phyloP scores from a whole-genome alignment of 2,797 vertebrate genomes.

The Coreius guichenoti region DNA sequence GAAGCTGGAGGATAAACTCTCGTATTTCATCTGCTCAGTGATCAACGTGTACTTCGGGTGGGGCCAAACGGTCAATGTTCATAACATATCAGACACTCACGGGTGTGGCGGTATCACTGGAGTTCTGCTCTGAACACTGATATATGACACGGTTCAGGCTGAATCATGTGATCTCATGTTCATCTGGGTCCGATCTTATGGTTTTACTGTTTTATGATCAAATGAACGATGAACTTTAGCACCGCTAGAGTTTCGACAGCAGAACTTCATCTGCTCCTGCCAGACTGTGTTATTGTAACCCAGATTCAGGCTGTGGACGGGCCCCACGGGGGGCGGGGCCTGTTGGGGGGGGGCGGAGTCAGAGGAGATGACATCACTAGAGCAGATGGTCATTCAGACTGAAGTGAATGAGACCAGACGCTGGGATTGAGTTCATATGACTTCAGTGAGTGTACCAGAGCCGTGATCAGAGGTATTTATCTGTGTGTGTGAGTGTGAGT shows the following conservation, averaged over 20 bases:
- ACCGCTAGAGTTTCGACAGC: background rate
- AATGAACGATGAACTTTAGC: slow-evolving; percentile 9
- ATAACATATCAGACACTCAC: background rate
- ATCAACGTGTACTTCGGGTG: too few species aligned
- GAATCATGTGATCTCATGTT: background rate
- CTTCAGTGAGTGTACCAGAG: background rate
- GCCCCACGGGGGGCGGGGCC: background rate
- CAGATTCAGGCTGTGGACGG: slow-evolving; percentile 25
- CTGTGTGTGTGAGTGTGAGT: background rate
- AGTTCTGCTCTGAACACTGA: background rate
- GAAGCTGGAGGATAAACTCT: too few species aligned
- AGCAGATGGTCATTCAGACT: slow-evolving; percentile 18
- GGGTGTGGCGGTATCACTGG: background rate
- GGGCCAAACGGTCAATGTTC: background rate
- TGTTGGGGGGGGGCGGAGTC: background rate
- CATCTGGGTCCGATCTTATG: background rate
- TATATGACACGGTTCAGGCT: background rate
- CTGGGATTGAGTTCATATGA: slow-evolving; percentile 7
- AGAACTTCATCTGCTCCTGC: background rate
- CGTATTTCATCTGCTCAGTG: too few species aligned
- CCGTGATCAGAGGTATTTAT: background rate
- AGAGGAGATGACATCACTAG: background rate
- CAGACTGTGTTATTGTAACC: slow-evolving; percentile 50
- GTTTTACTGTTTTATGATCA: too few species aligned
- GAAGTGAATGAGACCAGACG: slow-evolving; percentile 13